These are phyloP conservation scores for Spilosoma lubricipeda DNA, from an alignment of 2,888 invertebrate species.

Conservation along the genomic window DNA sequence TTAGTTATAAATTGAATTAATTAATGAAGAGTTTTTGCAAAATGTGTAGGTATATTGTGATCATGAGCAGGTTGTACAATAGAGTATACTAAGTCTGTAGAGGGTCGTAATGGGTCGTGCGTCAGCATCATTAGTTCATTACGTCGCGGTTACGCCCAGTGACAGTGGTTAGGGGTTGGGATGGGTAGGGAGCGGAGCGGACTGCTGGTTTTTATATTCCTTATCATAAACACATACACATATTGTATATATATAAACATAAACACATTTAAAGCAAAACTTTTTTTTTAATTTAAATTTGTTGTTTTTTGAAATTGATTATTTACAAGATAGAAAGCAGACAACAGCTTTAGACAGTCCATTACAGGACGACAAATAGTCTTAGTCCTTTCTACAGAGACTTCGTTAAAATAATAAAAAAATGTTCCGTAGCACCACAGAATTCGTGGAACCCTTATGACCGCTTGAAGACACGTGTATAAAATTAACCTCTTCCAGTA, in stretches of 20 bases:
- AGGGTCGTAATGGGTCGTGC: conserved; percentile 67
- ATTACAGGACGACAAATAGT: no score
- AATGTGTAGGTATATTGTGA: conserved; percentile 25
- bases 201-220: background rate
- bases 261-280: no score
- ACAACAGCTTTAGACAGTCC: no score
- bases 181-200: conserved; percentile 20
- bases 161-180: conserved; percentile 41
- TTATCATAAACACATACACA: background rate
- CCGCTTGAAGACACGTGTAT: background rate
- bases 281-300: no score
- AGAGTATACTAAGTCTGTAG: conserved; percentile 53
- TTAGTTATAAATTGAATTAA: background rate
- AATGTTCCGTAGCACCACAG: no score
- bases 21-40: background rate
- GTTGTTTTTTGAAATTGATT: no score
- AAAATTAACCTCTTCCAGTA: background rate
- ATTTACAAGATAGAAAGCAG: no score
- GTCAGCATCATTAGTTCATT: conserved; percentile 82
- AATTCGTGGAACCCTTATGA: background rate
- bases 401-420: no score
- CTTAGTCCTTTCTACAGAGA: no score
- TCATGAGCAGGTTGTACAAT: conserved; percentile 42
- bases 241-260: no score
- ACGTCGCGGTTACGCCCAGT: conserved; percentile 71